Base-by-base conservation (phyloP, 1,140 invertebrate species). In the Drosophila tristis region DNA sequence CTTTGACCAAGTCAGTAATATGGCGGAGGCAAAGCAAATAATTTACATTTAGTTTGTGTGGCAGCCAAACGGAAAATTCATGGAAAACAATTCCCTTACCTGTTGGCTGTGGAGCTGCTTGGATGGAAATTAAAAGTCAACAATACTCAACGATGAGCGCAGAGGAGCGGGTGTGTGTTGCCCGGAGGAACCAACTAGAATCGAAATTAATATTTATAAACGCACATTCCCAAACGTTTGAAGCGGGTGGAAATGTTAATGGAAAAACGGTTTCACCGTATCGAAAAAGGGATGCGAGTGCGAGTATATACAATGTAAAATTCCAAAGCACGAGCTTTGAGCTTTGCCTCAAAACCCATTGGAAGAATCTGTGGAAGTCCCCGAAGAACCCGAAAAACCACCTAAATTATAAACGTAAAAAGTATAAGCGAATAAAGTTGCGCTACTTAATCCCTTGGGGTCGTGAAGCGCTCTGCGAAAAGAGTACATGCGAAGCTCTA, bases 141-240 rank as follows among this genome's bases (percentile, higher is more conserved):
- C 82, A 87, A 59, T 53, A 64, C 63, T 60, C 56, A 66, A 43
- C 54, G 68, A 50, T 7, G 29, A 9, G 29, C 29, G 8, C 53
- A n/a, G 43, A 50, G 45, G 39, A 23, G 47, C 16, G 15, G 26
- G 31, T 25, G 45, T 13, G 11, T 13, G 35, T 2, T 11, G 45
- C 43, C 23, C 20, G 6, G n/a, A 11, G 26, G 29, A 31, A 53
- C 39, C 16, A 35, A 29, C 59, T 55, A 26, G 78, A 70, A 73
- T 82, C 78, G 49, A 87, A 87, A 87, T 87, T 82, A 87, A 87
- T 87, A 87, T 87, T 87, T 82, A 87, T 89, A 89, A 86, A 87
- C 72, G 79, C 80, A 59, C 60, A 61, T 79, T 53, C 66, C 45
- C 49, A 55, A 48, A 72, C 59, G 53, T 58, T 48, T 48, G 51